Conservation (phyloP, 2,113 vertebrate genomes). For the Phyllostomus discolor region DNA sequence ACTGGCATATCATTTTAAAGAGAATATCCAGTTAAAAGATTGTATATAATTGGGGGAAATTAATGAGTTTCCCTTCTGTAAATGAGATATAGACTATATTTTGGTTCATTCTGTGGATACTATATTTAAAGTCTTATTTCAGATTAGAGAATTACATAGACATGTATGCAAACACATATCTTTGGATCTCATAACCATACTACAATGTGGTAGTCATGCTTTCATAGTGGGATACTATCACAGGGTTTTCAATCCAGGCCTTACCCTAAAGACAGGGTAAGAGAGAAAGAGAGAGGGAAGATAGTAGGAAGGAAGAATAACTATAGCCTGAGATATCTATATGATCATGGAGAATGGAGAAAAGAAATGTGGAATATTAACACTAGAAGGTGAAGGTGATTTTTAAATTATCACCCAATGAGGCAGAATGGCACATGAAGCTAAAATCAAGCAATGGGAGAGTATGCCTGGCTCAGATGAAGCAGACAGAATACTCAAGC, state of each 20-base stretch:
- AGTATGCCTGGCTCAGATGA: neutral
- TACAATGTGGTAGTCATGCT: neutral
- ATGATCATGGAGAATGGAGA: neutral
- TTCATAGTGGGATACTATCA: neutral
- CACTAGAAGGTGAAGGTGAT: neutral
- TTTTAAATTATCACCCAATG: neutral
- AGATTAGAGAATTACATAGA: neutral
- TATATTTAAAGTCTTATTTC: neutral
- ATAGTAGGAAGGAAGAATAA: neutral
- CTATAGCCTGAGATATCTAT: neutral
- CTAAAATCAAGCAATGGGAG: neutral
- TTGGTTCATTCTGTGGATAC: neutral
- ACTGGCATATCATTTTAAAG: neutral
- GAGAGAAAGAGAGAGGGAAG: neutral
- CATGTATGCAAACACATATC: neutral
- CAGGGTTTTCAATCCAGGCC: neutral
- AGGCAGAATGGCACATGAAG: neutral
- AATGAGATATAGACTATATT: neutral
- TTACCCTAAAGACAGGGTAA: neutral
- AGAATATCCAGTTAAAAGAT: neutral
- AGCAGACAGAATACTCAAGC: neutral
- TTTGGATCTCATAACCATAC: neutral
- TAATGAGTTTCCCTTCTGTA: neutral
- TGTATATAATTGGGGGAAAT: neutral
- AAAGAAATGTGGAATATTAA: neutral